Conservation (phyloP, 1,140 invertebrate genomes). For the Penaeus vannamei region DNA sequence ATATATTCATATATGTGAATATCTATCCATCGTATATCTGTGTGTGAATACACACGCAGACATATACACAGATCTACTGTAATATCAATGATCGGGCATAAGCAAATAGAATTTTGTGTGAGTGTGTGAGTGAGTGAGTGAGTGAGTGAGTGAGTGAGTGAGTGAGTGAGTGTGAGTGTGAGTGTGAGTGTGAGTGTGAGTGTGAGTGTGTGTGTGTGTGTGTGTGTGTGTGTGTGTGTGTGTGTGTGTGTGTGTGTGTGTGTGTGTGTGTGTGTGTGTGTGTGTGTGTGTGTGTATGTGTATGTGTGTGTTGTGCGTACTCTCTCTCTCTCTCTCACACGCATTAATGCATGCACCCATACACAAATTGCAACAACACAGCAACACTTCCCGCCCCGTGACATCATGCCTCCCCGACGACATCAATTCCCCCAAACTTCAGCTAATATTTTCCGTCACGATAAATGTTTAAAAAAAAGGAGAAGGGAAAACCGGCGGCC, state of each 20-base stretch:
- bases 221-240: background rate
- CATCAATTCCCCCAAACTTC: too few species aligned
- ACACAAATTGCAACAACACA: background rate
- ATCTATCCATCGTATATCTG: background rate
- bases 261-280: too few species aligned
- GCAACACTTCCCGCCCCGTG: too few species aligned
- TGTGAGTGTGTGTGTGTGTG: background rate
- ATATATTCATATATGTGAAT: background rate
- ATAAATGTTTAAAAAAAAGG: too few species aligned
- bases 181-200: slow-evolving; percentile 5
- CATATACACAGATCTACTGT: background rate
- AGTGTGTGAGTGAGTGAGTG: slow-evolving; percentile 21
- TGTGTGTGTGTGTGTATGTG: background rate
- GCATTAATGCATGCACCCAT: background rate
- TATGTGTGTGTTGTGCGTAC: background rate
- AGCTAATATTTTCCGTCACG: too few species aligned
- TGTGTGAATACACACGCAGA: background rate
- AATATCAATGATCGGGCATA: background rate
- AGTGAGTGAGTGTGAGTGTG: slow-evolving; percentile 17
- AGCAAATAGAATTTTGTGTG: background rate
- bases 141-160: slow-evolving; percentile 14
- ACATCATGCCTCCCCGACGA: too few species aligned
- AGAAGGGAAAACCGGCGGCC: too few species aligned
- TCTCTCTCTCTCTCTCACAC: too few species aligned
- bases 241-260: too few species aligned